Evolutionary conservation across 2,888 invertebrate genomes (phyloP), one percentile per base, ranked within the genome.

Genomic region (Apamea monoglypha): DNA sequence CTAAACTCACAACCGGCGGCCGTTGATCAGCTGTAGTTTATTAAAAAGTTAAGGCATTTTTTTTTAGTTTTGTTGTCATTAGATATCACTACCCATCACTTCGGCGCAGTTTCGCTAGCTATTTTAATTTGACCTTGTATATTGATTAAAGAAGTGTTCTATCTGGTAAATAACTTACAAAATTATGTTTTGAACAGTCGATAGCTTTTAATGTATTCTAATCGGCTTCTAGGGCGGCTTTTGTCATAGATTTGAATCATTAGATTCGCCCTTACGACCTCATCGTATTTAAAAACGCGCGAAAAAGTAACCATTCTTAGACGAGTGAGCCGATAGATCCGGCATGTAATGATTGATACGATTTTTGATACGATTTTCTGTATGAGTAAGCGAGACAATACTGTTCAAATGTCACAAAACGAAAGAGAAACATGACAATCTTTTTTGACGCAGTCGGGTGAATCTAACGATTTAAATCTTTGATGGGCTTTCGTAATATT

Each of bases 151-250:
- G 7, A 80, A 66, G 81, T 80, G 66, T 80, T 80, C 56, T 50
- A 32, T 80, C 81, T 73, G n/a, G 16, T 81, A 80, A 76, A 71
- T 56, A 53, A 66, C 18, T n/a, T 25, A 47, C 18, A n/a, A 50
- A 36, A 74, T 50, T n/a, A 67, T 74, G n/a, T 67, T 67, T 32
- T 14, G 4, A 53, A 32, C 18, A 40, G 32, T 32, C 14, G 40
- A 21, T 14, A 40, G n/a, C 21, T 14, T 44, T n/a, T n/a, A 18
- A 5, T 50, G 50, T n/a, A 16, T 47, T 29, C 7, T 21, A 21
- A 25, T 25, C 25, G 40, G 32, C 25, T 50, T 5, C 14, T 2
- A 50, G 32, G 5, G 32, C 2, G 50, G 50, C 16, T 50, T 25
- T 70, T 10, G 5, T 16, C 32, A 16, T 16, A 70, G 32, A 32